These are phyloP conservation scores for Orchesella cincta DNA, from an alignment of 1,140 invertebrate genomes.

Conservation along the genomic window DNA sequence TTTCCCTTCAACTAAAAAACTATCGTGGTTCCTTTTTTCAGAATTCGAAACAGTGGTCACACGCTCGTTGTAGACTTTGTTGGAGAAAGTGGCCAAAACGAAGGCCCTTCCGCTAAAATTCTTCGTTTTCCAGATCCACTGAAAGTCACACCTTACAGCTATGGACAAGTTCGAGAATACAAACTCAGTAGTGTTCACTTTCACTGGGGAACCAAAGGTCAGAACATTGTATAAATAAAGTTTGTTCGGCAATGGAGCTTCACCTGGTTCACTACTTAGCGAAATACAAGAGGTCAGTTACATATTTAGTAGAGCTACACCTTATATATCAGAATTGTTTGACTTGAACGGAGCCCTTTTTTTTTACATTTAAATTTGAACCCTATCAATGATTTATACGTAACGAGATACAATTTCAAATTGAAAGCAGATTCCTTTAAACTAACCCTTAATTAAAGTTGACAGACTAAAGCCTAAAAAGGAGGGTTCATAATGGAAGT, in stretches of 20 bases:
- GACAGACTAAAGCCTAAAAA: no score
- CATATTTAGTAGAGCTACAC: no score
- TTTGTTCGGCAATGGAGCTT: background rate
- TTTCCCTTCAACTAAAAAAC: background rate
- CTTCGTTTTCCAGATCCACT: background rate
- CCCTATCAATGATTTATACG: no score
- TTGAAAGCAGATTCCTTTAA: no score
- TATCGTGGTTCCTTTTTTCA: background rate
- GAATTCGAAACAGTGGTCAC: background rate
- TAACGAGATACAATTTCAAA: no score
- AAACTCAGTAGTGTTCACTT: background rate
- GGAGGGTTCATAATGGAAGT: no score
- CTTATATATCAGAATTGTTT: no score
- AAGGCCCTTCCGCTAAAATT: background rate
- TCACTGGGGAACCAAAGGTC: constrained; percentile 13
- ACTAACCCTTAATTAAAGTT: no score
- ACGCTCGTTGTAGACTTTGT: background rate
- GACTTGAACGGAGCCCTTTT: no score
- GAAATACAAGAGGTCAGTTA: no score
- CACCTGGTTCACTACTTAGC: constrained; percentile 24
- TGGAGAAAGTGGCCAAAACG: background rate
- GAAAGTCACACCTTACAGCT: background rate
- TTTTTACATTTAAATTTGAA: no score
- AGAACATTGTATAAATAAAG: background rate
- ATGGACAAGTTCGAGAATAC: background rate